phyloP scores from a whole-genome alignment of 2,113 vertebrate species.

The Notiomystis cincta region DNA sequence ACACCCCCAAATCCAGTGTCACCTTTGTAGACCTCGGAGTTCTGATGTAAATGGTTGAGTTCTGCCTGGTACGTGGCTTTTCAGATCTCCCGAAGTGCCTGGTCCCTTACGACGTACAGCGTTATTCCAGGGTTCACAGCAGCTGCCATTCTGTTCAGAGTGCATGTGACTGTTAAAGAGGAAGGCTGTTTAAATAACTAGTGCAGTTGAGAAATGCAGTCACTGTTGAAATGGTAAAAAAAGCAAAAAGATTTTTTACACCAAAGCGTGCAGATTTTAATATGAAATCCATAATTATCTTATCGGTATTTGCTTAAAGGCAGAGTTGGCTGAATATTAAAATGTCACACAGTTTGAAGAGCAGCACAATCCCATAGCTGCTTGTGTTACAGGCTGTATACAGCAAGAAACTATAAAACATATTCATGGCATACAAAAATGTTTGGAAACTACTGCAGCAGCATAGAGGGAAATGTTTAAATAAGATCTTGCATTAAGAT shows the following conservation, averaged over 20 bases:
- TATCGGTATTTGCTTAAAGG: conserved; percentile 14
- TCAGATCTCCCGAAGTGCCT: neutral
- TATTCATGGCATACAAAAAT: neutral
- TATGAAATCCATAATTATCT: neutral
- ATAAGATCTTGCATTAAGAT: neutral
- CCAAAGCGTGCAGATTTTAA: neutral
- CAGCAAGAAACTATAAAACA: neutral
- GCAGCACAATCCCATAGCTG: neutral
- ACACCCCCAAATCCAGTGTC: neutral
- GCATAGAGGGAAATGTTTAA: neutral
- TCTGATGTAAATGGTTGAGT: rapidly evolving
- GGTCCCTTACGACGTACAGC: neutral
- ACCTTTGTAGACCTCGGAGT: no score
- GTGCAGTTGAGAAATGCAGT: neutral
- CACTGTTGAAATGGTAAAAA: neutral
- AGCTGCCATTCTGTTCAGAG: neutral
- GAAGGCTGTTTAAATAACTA: neutral
- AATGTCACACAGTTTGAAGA: conserved; percentile 8
- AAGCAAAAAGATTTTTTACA: neutral
- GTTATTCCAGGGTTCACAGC: neutral
- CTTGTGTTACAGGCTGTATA: neutral
- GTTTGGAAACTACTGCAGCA: neutral
- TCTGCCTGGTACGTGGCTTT: neutral
- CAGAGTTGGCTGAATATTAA: neutral
- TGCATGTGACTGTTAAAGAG: neutral